phyloP scores from a whole-genome alignment of 64 coral and sea anemone genomes.

The Montipora capricornis region DNA sequence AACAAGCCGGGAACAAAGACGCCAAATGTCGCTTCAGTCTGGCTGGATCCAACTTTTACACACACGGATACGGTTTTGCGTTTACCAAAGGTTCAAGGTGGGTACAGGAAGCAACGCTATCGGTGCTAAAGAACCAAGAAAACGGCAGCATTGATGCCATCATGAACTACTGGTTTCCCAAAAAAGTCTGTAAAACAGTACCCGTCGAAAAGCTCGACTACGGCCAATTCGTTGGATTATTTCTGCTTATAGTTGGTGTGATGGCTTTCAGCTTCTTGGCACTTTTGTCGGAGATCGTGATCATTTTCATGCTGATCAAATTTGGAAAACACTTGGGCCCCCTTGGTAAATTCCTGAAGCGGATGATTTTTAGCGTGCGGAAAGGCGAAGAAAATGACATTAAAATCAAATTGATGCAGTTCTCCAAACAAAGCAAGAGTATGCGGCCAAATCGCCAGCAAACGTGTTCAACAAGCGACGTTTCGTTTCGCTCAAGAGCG shows the following conservation, averaged over 20 bases:
- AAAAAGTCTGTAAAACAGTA: background rate
- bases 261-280: conserved; percentile 29
- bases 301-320: conserved; percentile 59
- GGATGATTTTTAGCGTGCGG: conserved; percentile 45
- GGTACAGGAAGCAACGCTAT: conserved; percentile 41
- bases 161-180: conserved; percentile 47
- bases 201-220: background rate
- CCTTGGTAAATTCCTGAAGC: conserved; percentile 2
- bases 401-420: conserved; percentile 17
- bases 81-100: conserved; percentile 57
- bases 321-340: conserved; percentile 30
- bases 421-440: conserved; percentile 13
- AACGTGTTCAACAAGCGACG: too few species aligned
- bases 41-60: conserved; percentile 49
- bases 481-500: background rate
- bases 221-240: conserved; percentile 51
- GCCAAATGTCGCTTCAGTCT: conserved; percentile 44
- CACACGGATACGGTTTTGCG: conserved; percentile 46
- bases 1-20: conserved; percentile 36
- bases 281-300: conserved; percentile 28
- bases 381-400: conserved; percentile 46
- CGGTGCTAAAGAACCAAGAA: conserved; percentile 69
- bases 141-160: conserved; percentile 62
- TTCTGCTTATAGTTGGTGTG: conserved; percentile 34
- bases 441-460: background rate